phyloP scores from a whole-genome alignment of 2,888 invertebrate genomes.

The Cylloceria caligata region DNA sequence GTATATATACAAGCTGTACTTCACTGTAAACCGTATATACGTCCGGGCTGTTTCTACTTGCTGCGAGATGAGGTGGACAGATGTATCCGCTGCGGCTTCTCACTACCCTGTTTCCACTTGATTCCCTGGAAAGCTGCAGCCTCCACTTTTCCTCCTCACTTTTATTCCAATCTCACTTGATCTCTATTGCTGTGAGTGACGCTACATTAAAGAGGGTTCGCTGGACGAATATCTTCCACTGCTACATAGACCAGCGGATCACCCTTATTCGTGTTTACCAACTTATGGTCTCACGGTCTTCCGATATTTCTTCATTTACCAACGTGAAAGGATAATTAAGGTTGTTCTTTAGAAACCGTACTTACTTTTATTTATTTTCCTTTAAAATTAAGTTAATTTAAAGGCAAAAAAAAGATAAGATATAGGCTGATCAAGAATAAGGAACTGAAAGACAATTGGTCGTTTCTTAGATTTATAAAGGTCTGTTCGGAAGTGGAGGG shows the following conservation, averaged over 20 bases:
- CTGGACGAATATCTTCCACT: neutral
- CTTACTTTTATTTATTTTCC: neutral
- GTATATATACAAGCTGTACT: neutral
- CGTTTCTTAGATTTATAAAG: constrained; percentile 1
- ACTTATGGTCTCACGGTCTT: too few species aligned
- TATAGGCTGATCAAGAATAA: neutral
- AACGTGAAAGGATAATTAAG: neutral
- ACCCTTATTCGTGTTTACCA: neutral
- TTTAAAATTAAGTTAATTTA: too few species aligned
- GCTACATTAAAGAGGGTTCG: neutral
- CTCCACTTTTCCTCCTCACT: neutral
- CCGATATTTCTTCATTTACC: neutral
- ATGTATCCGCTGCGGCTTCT: constrained; percentile 14
- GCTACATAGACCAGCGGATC: neutral
- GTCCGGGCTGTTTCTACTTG: constrained; percentile 11
- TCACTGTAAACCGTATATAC: neutral
- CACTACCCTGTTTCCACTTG: constrained; percentile 16
- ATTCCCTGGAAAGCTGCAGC: neutral
- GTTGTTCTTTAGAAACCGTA: neutral
- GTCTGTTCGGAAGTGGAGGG: neutral
- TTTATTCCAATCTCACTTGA: constrained; percentile 10
- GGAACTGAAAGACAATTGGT: neutral
- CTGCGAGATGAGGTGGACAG: constrained; percentile 12
- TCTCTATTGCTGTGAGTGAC: constrained; percentile 10
- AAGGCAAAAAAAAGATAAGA: too few species aligned